Percentiles rank a stretch among this genome's conserved stretches.
Conservation (phyloP, 2,113 vertebrate species). For the Gallinago media region DNA sequence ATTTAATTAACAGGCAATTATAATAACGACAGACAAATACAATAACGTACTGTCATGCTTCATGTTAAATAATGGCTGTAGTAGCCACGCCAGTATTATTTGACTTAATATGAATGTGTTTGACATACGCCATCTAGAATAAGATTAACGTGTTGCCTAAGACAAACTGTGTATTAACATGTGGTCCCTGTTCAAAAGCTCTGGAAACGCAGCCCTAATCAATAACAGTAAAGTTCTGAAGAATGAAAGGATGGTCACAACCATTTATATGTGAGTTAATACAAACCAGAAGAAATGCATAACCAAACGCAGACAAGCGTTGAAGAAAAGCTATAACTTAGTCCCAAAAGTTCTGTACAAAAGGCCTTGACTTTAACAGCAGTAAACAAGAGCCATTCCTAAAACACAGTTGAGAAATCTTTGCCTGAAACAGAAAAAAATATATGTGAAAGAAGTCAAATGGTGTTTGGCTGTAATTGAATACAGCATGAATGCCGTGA, state of each 20-base stretch:
- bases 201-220: not conserved
- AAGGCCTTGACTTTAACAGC: not conserved
- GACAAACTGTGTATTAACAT: not conserved
- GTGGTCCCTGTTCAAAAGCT: not conserved
- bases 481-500: not conserved
- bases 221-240: not conserved
- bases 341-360: not conserved
- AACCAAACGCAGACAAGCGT: not conserved
- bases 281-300: not conserved
- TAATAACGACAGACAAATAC: slow-evolving; percentile 7
- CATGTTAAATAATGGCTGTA: not conserved
- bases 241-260: not conserved
- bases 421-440: not conserved
- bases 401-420: not conserved
- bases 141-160: not conserved
- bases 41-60: not conserved
- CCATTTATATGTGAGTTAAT: not conserved
- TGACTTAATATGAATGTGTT: not conserved
- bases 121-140: not conserved
- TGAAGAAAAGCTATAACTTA: not conserved
- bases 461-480: not conserved
- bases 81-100: not conserved
- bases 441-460: not conserved
- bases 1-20: slow-evolving; percentile 40
- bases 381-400: not conserved